Conservation (phyloP, 2,797 vertebrate genomes). For the Lacerta viridis region DNA sequence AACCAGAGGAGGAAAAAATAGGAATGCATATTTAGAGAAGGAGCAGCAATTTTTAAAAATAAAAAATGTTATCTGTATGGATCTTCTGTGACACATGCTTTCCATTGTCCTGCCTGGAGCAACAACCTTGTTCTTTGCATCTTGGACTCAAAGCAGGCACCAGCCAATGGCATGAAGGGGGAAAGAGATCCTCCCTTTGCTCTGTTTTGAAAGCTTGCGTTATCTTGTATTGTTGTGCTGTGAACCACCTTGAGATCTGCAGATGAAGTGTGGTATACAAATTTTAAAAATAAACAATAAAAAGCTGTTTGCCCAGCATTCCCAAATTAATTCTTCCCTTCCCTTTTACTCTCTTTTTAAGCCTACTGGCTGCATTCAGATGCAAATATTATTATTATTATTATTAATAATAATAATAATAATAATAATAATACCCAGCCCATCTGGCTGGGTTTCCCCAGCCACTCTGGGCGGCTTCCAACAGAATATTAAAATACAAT, state of each 20-base stretch:
- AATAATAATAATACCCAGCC: too few relatives aligned
- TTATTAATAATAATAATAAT: too few relatives aligned
- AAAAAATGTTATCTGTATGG: conserved; percentile 61
- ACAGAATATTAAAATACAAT: too few relatives aligned
- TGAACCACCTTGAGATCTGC: too few relatives aligned
- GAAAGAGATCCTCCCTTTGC: background rate
- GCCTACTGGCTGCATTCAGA: background rate
- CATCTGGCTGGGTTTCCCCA: too few relatives aligned
- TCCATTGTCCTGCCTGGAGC: conserved; percentile 55
- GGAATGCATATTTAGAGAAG: conserved; percentile 47
- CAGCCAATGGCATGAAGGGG: background rate
- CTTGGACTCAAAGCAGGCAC: background rate
- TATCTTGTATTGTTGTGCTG: too few relatives aligned
- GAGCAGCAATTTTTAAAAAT: conserved; percentile 58
- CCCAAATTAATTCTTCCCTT: background rate
- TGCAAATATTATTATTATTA: too few relatives aligned
- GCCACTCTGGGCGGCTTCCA: too few relatives aligned
- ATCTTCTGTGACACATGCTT: conserved; percentile 55
- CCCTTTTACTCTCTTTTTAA: background rate
- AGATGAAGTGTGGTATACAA: too few relatives aligned
- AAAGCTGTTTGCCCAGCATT: background rate
- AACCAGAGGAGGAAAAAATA: conserved; percentile 20
- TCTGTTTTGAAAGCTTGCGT: background rate
- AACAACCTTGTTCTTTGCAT: background rate
- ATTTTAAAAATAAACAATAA: too few relatives aligned